These are phyloP conservation scores for Limonius californicus DNA, from an alignment of 1,140 invertebrate genomes.

Conservation along the genomic window DNA sequence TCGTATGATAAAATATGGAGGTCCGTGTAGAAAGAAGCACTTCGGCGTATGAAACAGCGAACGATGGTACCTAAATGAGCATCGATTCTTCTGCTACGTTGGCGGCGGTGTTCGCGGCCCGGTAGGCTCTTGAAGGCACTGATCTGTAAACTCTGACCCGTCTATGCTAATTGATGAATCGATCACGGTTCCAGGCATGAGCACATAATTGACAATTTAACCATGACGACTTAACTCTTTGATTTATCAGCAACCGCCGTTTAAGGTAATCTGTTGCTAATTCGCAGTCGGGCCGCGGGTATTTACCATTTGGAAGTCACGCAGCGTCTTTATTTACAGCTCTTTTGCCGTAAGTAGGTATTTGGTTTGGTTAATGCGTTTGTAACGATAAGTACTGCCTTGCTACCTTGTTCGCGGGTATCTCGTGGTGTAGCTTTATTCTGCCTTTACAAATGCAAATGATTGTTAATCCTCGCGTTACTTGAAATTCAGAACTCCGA, in stretches of 20 bases:
- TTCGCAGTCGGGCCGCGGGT: neutral
- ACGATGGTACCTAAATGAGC: conserved; percentile 15
- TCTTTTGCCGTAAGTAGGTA: neutral
- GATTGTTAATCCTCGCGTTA: neutral
- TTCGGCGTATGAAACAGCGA: neutral
- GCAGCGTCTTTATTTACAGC: conserved; percentile 11
- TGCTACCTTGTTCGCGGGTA: neutral
- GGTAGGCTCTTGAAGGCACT: conserved; percentile 13
- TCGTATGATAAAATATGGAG: neutral
- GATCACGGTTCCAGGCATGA: conserved; percentile 12
- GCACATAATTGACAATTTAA: conserved; percentile 4
- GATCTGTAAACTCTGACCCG: conserved; percentile 12
- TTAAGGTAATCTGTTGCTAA: conserved; percentile 7
- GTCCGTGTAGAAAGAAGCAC: neutral
- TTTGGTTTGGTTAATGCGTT: neutral
- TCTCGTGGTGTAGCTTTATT: conserved; percentile 1
- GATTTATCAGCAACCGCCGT: neutral
- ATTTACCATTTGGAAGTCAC: conserved; percentile 4
- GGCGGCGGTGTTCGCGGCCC: conserved; percentile 17
- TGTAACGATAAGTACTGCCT: neutral
- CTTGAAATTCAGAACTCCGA: conserved; percentile 5
- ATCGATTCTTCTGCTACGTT: conserved; percentile 26
- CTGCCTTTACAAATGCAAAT: neutral
- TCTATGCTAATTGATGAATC: conserved; percentile 25
- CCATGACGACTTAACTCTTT: conserved; percentile 3